These are phyloP conservation scores for Malthinus flaveolus DNA, from an alignment of 2,888 invertebrate species.

Conservation along the genomic window DNA sequence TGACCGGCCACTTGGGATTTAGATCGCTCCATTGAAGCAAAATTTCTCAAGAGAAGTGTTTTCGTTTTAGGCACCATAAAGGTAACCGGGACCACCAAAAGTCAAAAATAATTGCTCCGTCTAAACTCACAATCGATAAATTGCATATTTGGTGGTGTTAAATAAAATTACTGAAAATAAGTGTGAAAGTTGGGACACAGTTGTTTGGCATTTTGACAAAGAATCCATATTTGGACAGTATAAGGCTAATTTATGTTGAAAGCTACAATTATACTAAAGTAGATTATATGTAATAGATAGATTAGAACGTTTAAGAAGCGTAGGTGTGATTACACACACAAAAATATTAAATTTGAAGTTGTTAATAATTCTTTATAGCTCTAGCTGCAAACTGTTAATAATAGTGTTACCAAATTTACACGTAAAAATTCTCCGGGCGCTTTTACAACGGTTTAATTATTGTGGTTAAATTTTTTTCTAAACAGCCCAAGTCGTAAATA, in stretches of 20 bases:
- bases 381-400: slow-evolving; percentile 1
- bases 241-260: slow-evolving; percentile 16
- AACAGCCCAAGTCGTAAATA: no score
- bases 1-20: no score
- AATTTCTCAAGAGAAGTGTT: no score
- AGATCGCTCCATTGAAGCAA: no score
- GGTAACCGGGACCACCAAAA: no score
- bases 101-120: no score
- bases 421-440: not conserved
- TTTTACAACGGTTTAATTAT: not conserved
- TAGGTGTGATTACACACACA: not conserved
- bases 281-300: slow-evolving; percentile 12
- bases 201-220: slow-evolving; percentile 9
- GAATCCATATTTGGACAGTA: slow-evolving; percentile 14
- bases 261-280: slow-evolving; percentile 14
- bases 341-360: slow-evolving; percentile 1
- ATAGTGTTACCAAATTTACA: slow-evolving; percentile 1
- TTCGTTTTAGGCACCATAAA: no score
- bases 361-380: slow-evolving; percentile 5
- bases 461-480: no score
- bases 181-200: slow-evolving; percentile 15
- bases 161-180: not conserved
- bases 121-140: no score
- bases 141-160: no score
- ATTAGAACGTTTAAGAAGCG: not conserved